phyloP scores from a whole-genome alignment of 35 echinoderm and acorn worm species.

The Strongylocentrotus purpuratus region DNA sequence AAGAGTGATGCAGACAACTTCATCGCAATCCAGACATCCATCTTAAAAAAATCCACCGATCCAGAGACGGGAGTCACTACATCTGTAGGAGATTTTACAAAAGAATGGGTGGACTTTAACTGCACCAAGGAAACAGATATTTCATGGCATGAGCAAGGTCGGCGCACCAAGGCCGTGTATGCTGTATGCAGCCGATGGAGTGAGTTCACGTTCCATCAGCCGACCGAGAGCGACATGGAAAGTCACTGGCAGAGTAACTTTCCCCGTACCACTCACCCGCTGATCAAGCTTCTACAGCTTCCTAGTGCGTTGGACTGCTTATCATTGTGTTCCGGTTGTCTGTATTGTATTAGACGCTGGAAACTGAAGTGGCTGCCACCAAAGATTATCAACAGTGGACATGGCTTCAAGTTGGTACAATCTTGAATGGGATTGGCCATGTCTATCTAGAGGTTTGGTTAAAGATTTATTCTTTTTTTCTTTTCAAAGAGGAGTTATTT shows the following conservation, averaged over 20 bases:
- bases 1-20: slow-evolving; percentile 57
- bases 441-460: background rate
- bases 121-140: slow-evolving; percentile 67
- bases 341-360: slow-evolving; percentile 76
- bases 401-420: slow-evolving; percentile 94
- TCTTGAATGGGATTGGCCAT: slow-evolving; percentile 42
- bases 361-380: slow-evolving; percentile 98
- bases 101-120: slow-evolving; percentile 97
- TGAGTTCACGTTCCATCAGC: slow-evolving; percentile 90
- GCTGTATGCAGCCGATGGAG: slow-evolving; percentile 73
- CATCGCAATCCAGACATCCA: slow-evolving; percentile 80
- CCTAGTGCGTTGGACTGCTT: slow-evolving; percentile 69
- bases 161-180: slow-evolving; percentile 78
- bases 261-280: slow-evolving; percentile 76
- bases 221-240: slow-evolving; percentile 91
- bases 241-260: slow-evolving; percentile 91
- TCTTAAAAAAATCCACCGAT: slow-evolving; percentile 77
- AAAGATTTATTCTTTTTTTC: background rate
- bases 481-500: background rate
- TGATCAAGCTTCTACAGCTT: slow-evolving; percentile 78
- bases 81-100: slow-evolving; percentile 82
- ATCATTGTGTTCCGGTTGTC: slow-evolving; percentile 61
- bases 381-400: slow-evolving; percentile 80
- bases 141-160: slow-evolving; percentile 89
- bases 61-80: slow-evolving; percentile 82